Evolutionary conservation across 2,113 vertebrate genomes (phyloP), one percentile per base, ranked within the genome.

Genomic region (Bothrops jararaca): DNA sequence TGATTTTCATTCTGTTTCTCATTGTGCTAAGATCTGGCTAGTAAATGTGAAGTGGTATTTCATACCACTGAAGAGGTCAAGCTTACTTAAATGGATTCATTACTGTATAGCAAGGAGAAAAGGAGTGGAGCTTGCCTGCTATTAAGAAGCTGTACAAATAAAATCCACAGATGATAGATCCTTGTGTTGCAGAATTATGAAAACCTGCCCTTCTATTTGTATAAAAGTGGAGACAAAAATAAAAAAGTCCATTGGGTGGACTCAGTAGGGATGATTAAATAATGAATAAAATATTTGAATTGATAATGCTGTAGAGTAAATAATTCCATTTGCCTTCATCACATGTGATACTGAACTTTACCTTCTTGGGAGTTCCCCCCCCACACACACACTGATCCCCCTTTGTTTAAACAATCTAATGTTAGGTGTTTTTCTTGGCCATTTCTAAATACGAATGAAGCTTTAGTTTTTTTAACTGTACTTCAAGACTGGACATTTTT

Each of bases 291-390:
- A 96, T 93, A 96, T 95, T 0, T 3, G 95, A 95, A 94, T 93
- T 85, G 69, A 94, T 95, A 95, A 95, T 90, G 89, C 93, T 94
- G 56, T 86, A 95, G 29, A 94, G 93, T 96, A 96, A 97, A 96
- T 95, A 95, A 96, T 96, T 96, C 95, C 90, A 95, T 94, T 96
- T 96, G 94, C 95, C 95, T 96, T 94, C 91, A 91, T 85, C 85
- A 1, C 85, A n/a, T 91, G 1, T 96, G 95, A 93, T 88, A 95
- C 80, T 94, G 95, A 96, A 95, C 95, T 96, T 96, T 85, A 1
- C 94, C 94, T 94, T 93, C 94, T 92, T 95, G 60, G 87, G 95
- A 96, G 94, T 89, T 96, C 95, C 74, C 0, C 8, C 2, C 7
- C 57, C 26, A 3, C 42, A 42, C 13, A 64, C 94, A 96, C 93